Percentiles rank a stretch among this genome's conserved stretches.
Conservation (phyloP, 2,797 vertebrate species). For the Eleutherodactylus coqui region DNA sequence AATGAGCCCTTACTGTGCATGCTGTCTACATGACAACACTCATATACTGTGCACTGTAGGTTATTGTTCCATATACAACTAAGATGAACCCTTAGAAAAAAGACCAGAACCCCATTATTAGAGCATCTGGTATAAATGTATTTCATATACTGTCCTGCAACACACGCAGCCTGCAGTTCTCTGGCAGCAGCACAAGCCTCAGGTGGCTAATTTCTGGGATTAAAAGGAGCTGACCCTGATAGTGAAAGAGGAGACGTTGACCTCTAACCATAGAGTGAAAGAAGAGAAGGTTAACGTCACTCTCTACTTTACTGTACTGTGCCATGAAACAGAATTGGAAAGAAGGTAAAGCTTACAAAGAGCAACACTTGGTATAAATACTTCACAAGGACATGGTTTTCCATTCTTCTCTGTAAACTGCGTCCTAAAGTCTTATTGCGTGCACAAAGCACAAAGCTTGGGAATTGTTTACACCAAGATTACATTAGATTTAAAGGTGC, state of each 20-base stretch:
- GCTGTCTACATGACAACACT: not conserved
- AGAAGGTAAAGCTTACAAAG: conserved; percentile 61
- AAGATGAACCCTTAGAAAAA: not conserved
- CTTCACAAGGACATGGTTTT: conserved; percentile 40
- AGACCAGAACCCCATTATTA: not conserved
- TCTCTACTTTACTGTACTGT: conserved; percentile 55
- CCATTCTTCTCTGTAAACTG: conserved; percentile 49
- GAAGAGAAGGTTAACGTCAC: conserved; percentile 62
- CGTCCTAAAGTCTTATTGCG: conserved; percentile 46
- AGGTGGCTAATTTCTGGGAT: conserved; percentile 68
- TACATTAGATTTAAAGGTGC: conserved; percentile 2
- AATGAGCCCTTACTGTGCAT: no score
- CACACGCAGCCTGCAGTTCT: conserved; percentile 23
- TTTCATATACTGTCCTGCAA: not conserved
- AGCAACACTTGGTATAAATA: not conserved
- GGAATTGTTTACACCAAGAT: conserved; percentile 61
- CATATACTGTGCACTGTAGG: not conserved
- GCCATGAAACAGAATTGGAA: conserved; percentile 59
- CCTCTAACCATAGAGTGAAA: conserved; percentile 60
- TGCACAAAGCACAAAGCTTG: conserved; percentile 40
- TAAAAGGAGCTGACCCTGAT: conserved; percentile 64
- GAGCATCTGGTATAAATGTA: not conserved
- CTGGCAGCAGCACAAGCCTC: conserved; percentile 56
- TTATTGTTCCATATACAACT: not conserved
- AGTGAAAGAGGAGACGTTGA: conserved; percentile 67